These are phyloP conservation scores for Sterrhoptilus dennistouni DNA, from an alignment of 2,113 vertebrate genomes.

Conservation along the genomic window DNA sequence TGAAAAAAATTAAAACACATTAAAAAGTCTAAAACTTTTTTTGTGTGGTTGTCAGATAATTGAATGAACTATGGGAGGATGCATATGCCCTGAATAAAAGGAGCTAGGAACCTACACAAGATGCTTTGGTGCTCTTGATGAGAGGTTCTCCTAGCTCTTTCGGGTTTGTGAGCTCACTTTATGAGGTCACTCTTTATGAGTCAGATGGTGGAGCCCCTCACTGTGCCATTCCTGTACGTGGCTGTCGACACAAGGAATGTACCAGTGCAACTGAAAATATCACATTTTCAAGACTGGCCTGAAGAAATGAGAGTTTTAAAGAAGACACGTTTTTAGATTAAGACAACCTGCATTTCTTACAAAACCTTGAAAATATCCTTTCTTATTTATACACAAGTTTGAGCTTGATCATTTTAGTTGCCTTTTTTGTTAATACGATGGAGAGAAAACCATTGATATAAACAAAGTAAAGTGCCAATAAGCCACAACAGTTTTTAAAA, in stretches of 20 bases:
- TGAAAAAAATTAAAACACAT: not conserved
- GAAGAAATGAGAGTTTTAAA: not conserved
- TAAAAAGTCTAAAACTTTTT: not conserved
- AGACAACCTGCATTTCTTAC: not conserved
- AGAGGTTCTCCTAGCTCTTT: not conserved
- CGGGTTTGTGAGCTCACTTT: not conserved
- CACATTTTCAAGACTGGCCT: not conserved
- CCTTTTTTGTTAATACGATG: not conserved
- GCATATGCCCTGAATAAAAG: not conserved
- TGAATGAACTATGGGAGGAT: not conserved
- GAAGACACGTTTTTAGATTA: not conserved
- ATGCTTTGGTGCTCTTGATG: not conserved
- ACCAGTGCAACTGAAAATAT: not conserved
- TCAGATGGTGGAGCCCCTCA: fast-evolving
- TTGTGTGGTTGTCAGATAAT: not conserved
- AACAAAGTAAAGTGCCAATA: not conserved
- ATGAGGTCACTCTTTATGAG: not conserved
- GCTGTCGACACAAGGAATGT: not conserved
- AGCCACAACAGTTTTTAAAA: not conserved
- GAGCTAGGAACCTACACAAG: not conserved
- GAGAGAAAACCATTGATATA: not conserved
- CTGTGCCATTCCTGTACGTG: not conserved
- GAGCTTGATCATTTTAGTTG: not conserved
- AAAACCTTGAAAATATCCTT: not conserved
- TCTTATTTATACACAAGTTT: not conserved